These are phyloP conservation scores for Helarctos malayanus DNA, from an alignment of 2,797 vertebrate species.

Conservation along the genomic window DNA sequence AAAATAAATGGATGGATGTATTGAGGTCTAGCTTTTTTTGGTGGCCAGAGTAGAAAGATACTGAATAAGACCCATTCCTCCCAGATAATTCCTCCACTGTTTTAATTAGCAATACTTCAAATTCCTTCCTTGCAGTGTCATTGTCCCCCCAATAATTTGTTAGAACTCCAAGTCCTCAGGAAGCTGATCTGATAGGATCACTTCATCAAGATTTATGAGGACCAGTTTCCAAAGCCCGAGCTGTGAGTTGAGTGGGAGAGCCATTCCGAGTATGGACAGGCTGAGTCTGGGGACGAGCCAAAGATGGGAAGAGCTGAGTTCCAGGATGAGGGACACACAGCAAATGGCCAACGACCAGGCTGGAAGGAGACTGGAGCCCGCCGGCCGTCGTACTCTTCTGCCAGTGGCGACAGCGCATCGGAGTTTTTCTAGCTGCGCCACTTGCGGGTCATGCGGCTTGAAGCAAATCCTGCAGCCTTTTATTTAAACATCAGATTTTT, in stretches of 20 bases:
- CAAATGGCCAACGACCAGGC: background rate
- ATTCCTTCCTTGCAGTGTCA: background rate
- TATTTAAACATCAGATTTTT: background rate
- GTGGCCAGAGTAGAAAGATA: background rate
- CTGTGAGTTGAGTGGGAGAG: background rate
- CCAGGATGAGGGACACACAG: background rate
- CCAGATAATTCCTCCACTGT: background rate
- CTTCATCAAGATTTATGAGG: background rate
- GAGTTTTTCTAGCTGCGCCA: too few relatives aligned
- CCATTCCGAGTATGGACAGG: background rate
- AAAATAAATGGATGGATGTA: background rate
- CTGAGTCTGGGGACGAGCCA: too few relatives aligned
- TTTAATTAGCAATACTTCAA: slow-evolving; percentile 1
- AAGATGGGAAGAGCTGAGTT: background rate
- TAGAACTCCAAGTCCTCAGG: background rate
- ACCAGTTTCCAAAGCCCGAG: background rate
- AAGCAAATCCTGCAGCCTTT: background rate
- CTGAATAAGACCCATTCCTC: background rate
- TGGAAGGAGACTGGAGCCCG: background rate
- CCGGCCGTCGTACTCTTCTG: accelerated
- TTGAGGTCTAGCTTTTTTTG: background rate
- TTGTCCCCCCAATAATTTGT: background rate
- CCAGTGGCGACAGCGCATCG: too few relatives aligned
- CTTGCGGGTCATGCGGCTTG: background rate
- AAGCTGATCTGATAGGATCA: background rate